Evolutionary conservation across 2,113 vertebrate genomes (phyloP).

Genomic region (Bambusicola thoracicus): DNA sequence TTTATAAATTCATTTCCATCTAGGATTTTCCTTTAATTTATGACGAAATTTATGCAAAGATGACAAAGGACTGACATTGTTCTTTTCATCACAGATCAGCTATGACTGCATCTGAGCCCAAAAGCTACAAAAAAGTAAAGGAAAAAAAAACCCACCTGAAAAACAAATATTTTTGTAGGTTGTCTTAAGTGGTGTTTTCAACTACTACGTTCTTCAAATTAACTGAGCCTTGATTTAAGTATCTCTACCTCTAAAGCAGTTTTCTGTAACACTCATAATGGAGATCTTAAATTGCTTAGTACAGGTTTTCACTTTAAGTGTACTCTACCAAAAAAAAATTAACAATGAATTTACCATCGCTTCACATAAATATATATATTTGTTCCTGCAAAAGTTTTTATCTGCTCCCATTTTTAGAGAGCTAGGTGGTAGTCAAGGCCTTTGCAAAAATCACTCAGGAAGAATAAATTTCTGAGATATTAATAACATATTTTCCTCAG

Average conservation of each 20-base stretch:
- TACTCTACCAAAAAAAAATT: constrained; percentile 42
- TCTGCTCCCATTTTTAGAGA: constrained; percentile 12
- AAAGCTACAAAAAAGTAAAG: background rate
- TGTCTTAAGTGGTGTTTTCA: constrained; percentile 5
- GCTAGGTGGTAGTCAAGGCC: background rate
- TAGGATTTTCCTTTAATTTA: background rate
- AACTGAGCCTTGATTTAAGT: constrained; percentile 17
- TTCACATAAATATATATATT: constrained; percentile 1
- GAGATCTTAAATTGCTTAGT: constrained; percentile 16
- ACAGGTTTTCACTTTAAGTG: constrained; percentile 20
- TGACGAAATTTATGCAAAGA: background rate
- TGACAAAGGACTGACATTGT: background rate
- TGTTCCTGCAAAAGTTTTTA: background rate
- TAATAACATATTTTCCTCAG: background rate
- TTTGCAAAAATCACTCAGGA: background rate
- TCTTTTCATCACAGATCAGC: background rate
- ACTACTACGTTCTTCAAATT: background rate
- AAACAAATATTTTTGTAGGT: constrained; percentile 9
- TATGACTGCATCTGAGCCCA: constrained; percentile 9
- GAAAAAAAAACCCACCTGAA: background rate
- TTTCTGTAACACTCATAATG: constrained; percentile 38
- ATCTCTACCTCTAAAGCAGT: background rate
- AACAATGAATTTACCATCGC: constrained; percentile 29
- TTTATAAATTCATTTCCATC: background rate
- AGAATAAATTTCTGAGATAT: background rate